phyloP scores from a whole-genome alignment of 2,888 invertebrate species.

The Cancer borealis region DNA sequence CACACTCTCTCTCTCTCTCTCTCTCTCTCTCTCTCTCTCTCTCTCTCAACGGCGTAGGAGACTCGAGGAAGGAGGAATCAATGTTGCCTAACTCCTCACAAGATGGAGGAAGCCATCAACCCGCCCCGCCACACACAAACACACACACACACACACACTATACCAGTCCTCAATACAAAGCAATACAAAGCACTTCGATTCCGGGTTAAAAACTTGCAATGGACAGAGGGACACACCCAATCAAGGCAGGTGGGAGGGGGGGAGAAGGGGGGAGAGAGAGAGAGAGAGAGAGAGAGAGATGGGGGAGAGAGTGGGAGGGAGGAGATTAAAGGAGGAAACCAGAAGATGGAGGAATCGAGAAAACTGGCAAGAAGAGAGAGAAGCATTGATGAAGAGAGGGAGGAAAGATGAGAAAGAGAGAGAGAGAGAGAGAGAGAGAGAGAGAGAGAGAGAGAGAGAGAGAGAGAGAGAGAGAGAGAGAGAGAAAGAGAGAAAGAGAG shows the following conservation, averaged over 20 bases:
- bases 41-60: slow-evolving; percentile 5
- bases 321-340: background rate
- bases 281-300: background rate
- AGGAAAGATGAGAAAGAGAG: background rate
- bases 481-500: background rate
- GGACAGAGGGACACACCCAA: background rate
- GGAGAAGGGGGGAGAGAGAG: slow-evolving; percentile 42
- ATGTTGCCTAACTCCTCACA: slow-evolving; percentile 33
- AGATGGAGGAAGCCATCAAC: slow-evolving; percentile 18
- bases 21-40: slow-evolving; percentile 31
- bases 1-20: slow-evolving; percentile 9
- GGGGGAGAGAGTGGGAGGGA: background rate
- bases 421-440: background rate
- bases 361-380: background rate
- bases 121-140: background rate
- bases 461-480: background rate
- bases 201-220: slow-evolving; percentile 21
- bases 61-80: slow-evolving; percentile 27
- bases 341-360: background rate
- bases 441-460: background rate
- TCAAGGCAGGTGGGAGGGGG: background rate
- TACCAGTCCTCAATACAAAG: background rate
- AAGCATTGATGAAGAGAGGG: no score
- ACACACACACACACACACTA: slow-evolving; percentile 31
- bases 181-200: background rate